Percentiles rank a stretch among this genome's conserved stretches.
Evolutionary conservation across 2,888 invertebrate species (phyloP).

Genomic region (Myopa testacea): DNA sequence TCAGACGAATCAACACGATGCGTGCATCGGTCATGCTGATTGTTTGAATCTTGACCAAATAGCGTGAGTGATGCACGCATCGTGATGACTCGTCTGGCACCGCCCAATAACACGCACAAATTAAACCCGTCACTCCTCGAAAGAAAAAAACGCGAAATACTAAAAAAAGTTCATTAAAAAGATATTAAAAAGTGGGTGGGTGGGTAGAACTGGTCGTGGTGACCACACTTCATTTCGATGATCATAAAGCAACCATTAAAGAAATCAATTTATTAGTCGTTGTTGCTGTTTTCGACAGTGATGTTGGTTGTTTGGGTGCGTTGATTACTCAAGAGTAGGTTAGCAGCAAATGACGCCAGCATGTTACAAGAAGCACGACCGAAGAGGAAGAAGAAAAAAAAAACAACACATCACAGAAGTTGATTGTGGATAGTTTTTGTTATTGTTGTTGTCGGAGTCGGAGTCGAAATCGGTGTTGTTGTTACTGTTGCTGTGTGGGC

Average conservation of each 20-base stretch:
- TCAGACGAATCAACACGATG: too few relatives aligned
- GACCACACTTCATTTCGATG: conserved; percentile 1
- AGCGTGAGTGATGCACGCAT: too few relatives aligned
- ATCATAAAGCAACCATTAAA: conserved; percentile 13
- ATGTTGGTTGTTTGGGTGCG: neutral
- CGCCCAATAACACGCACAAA: neutral
- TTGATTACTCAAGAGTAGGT: neutral
- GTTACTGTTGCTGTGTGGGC: neutral
- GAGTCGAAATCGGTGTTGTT: neutral
- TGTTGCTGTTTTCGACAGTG: neutral
- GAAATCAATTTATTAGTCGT: conserved; percentile 18
- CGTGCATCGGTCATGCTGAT: too few relatives aligned
- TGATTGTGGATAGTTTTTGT: conserved; percentile 16
- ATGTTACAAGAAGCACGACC: neutral
- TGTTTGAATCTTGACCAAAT: too few relatives aligned
- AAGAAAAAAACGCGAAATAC: neutral
- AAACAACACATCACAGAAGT: neutral
- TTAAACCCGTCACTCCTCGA: neutral
- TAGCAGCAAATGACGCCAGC: conserved; percentile 3
- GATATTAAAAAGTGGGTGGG: conserved; percentile 10
- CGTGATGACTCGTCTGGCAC: too few relatives aligned
- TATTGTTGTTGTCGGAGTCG: too few relatives aligned
- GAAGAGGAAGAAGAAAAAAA: neutral
- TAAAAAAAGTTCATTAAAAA: neutral
- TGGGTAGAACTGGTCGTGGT: conserved; percentile 19